Evolutionary conservation across 2,797 vertebrate species (phyloP).

Genomic region (Lutra lutra): DNA sequence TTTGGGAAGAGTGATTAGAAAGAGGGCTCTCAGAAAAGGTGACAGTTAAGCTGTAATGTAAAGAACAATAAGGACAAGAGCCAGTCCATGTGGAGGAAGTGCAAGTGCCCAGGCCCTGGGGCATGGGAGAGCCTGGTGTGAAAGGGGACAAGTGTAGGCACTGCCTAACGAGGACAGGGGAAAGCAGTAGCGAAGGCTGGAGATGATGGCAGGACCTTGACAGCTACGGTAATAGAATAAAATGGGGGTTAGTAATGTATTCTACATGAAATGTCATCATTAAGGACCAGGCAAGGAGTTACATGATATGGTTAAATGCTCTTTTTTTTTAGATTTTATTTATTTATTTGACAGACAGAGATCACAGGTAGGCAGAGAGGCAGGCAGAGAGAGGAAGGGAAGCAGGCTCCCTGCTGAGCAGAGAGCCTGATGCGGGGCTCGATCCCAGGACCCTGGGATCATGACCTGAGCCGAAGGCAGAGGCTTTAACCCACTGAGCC

Average conservation of each 20-base stretch:
- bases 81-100: background rate
- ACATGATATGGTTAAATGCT: background rate
- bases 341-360: too few species aligned
- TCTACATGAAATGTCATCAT: background rate
- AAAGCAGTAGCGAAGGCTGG: background rate
- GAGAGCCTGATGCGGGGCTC: too few species aligned
- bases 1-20: slow-evolving; percentile 1
- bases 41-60: background rate
- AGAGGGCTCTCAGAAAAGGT: background rate
- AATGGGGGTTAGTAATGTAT: background rate
- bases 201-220: background rate
- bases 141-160: background rate
- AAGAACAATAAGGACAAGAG: background rate
- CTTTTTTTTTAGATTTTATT: background rate
- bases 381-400: too few species aligned
- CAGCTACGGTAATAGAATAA: background rate
- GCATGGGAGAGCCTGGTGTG: background rate
- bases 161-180: background rate
- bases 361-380: too few species aligned
- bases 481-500: too few species aligned
- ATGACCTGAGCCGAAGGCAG: too few species aligned
- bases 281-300: slow-evolving; percentile 6
- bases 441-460: too few species aligned
- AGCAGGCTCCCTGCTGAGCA: too few species aligned
- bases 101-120: background rate